Evolutionary conservation across 2,888 invertebrate genomes (phyloP).

Genomic region (Aspidapion aeneum): DNA sequence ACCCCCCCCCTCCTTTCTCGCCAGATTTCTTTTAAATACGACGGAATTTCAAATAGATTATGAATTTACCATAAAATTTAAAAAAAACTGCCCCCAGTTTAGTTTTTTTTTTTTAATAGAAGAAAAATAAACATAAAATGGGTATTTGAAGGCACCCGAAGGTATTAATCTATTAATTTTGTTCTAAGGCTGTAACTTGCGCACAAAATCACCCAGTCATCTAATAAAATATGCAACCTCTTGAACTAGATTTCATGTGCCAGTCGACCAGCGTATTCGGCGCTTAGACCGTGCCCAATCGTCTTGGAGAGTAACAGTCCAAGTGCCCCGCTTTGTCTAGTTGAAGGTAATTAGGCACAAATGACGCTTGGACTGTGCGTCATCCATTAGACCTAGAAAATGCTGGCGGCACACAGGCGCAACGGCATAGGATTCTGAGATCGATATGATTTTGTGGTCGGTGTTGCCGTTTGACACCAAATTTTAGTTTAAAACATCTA

Average conservation of each 20-base stretch:
- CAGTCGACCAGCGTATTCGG: not conserved
- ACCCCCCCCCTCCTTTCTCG: too few relatives aligned
- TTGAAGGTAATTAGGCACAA: not conserved
- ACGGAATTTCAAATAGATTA: too few relatives aligned
- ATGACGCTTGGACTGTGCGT: not conserved
- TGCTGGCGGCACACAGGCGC: not conserved
- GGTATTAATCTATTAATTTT: too few relatives aligned
- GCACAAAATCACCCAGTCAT: too few relatives aligned
- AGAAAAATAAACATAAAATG: too few relatives aligned
- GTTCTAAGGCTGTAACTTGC: too few relatives aligned
- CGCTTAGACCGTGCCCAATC: not conserved
- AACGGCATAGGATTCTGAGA: not conserved
- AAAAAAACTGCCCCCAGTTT: too few relatives aligned
- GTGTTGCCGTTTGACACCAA: not conserved
- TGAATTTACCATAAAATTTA: too few relatives aligned
- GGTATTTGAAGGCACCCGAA: too few relatives aligned
- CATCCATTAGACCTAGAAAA: not conserved
- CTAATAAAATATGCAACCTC: not conserved
- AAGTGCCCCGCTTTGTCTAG: not conserved
- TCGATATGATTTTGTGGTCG: not conserved
- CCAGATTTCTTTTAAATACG: too few relatives aligned
- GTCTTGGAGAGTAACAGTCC: not conserved
- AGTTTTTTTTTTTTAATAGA: too few relatives aligned
- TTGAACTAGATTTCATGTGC: not conserved
- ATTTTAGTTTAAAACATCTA: too few relatives aligned